Evolutionary conservation across 2,113 vertebrate species (phyloP).

Genomic region (Taurulus bubalis): DNA sequence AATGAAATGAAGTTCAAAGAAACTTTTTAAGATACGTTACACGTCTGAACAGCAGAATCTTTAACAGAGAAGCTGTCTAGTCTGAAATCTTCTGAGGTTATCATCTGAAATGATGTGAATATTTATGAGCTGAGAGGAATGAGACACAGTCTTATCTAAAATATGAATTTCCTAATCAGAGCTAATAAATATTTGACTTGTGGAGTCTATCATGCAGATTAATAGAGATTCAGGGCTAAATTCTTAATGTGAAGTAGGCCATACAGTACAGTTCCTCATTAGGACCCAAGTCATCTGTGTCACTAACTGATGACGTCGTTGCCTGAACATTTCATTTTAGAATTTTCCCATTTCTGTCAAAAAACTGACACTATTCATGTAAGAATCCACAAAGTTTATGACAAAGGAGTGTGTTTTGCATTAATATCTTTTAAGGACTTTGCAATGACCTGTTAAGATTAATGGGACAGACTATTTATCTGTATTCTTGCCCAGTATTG

Average conservation of each 20-base stretch:
- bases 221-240: conserved; percentile 80
- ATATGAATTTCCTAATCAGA: conserved; percentile 85
- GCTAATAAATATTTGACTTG: conserved; percentile 85
- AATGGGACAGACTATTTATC: background rate
- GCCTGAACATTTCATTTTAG: conserved; percentile 34
- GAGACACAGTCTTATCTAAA: conserved; percentile 80
- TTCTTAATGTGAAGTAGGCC: conserved; percentile 78
- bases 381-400: background rate
- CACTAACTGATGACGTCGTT: conserved; percentile 50
- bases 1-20: conserved; percentile 64
- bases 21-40: conserved; percentile 68
- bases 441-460: background rate
- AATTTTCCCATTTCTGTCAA: conserved; percentile 44
- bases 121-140: conserved; percentile 78
- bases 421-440: background rate
- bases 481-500: background rate
- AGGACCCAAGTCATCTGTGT: conserved; percentile 71
- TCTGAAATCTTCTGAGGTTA: conserved; percentile 72
- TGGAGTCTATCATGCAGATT: conserved; percentile 73
- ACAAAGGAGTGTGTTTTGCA: background rate
- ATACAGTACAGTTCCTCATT: conserved; percentile 68
- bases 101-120: conserved; percentile 76
- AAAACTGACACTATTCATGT: background rate
- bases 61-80: conserved; percentile 74
- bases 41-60: conserved; percentile 60